Evolutionary conservation across 2,113 vertebrate species (phyloP).

Genomic region (Brevimyrus niger): DNA sequence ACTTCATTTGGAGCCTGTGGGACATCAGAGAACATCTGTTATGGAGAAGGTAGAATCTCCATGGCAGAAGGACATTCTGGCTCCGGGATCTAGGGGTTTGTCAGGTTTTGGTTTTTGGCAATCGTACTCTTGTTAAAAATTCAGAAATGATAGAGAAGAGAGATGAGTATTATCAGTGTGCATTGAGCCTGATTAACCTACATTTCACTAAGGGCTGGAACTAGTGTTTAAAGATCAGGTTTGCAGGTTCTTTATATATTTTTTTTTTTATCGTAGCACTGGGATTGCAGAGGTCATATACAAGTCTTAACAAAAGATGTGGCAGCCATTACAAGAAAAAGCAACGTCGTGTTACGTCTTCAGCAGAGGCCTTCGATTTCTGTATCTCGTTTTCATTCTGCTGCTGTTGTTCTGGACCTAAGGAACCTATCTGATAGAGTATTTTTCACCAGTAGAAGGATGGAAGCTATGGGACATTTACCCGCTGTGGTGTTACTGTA

Average conservation of each 20-base stretch:
- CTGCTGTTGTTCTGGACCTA: background rate
- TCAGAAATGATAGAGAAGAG: conserved; percentile 19
- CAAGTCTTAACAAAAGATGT: background rate
- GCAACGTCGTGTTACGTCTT: background rate
- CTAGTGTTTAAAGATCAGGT: background rate
- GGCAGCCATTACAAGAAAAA: background rate
- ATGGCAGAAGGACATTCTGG: conserved; percentile 36
- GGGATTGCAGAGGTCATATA: background rate
- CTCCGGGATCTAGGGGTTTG: conserved; percentile 15
- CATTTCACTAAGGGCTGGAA: background rate
- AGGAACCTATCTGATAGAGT: background rate
- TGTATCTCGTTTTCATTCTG: background rate
- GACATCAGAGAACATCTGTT: conserved; percentile 48
- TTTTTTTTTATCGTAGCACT: background rate
- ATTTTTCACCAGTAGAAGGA: background rate
- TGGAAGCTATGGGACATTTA: background rate
- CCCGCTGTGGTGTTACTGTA: background rate
- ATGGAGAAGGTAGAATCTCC: conserved; percentile 36
- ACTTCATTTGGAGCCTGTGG: conserved; percentile 37
- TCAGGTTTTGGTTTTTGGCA: conserved; percentile 28
- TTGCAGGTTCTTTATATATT: background rate
- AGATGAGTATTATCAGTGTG: conserved; percentile 17
- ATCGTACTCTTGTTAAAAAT: conserved; percentile 23
- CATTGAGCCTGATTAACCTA: conserved; percentile 7
- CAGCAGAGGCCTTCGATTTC: background rate